Base-by-base conservation (phyloP, 2,888 invertebrate species). In the Perizoma flavofasciatum region DNA sequence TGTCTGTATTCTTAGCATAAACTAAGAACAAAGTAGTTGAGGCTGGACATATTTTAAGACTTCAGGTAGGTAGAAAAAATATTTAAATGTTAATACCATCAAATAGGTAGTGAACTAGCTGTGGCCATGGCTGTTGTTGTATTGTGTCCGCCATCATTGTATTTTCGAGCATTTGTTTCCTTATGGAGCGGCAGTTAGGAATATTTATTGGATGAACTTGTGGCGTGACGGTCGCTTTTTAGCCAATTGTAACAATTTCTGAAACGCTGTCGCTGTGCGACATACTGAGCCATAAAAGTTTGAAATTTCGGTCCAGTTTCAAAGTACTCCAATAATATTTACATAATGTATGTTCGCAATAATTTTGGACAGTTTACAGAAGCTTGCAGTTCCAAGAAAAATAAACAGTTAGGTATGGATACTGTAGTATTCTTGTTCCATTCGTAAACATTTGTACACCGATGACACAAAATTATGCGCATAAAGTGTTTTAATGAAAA, bases 151-250 rank as follows among this genome's bases (percentile, higher is more conserved):
- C 83, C 83, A 85, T 89, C 88, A 87, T 85, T 87, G 87, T 89
- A 84, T 88, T 88, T 86, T 89, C 84, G 83, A 89, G 89, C 86
- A 85, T 89, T 90, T 86, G 86, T 86, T 89, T 89, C 88, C 88
- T 90, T 86, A 83, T 86, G 80, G 79, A 86, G 82, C 81, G 85
- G 89, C 88, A 89, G 89, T 91, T 91, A 87, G 83, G 87, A 84
- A 86, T 89, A 91, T 90, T 91, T 91, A 92, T 90, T 85, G 88
- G 82, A 80, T 83, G 84, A 89, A 91, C 88, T 91, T 89, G 88
- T 83, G 83, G 84, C 85, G 81, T 86, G 84, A 85, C 81, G 82
- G 60, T 76, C 82, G 81, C 81, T 89, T 88, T 89, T 90, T 86
- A 84, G 86, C 83, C 88, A 83, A 87, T 87, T 85, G 82, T 81